Conservation (phyloP, 2,888 invertebrate genomes). For the Protophormia terraenovae region DNA sequence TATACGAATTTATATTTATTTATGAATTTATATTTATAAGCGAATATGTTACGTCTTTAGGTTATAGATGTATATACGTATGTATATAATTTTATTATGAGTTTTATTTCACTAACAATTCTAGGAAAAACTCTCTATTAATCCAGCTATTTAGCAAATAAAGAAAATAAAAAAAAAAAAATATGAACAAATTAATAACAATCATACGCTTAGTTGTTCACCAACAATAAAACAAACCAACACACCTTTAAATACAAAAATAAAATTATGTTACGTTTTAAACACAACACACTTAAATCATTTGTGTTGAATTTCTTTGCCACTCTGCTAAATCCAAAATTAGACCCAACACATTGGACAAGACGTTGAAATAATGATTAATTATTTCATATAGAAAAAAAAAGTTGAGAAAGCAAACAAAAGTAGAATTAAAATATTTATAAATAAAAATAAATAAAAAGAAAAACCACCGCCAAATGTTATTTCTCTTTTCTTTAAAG, state of each 20-base stretch:
- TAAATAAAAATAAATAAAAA: constrained; percentile 2
- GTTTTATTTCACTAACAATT: neutral
- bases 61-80: neutral
- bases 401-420: neutral
- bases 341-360: constrained; percentile 47
- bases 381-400: constrained; percentile 33
- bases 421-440: neutral
- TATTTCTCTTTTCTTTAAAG: neutral
- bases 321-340: neutral
- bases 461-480: neutral
- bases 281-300: neutral
- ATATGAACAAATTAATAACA: constrained; percentile 3
- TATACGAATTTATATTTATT: neutral
- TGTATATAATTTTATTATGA: neutral
- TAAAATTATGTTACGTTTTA: neutral
- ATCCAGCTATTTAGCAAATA: neutral
- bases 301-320: neutral
- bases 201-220: constrained; percentile 14
- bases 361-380: constrained; percentile 67
- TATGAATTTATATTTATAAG: neutral
- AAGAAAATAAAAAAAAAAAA: neutral
- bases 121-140: neutral
- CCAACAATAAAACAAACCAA: neutral
- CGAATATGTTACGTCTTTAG: neutral
- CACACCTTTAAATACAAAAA: neutral